Base-by-base conservation (phyloP, 2,797 vertebrate genomes). In the Borostomias antarcticus region DNA sequence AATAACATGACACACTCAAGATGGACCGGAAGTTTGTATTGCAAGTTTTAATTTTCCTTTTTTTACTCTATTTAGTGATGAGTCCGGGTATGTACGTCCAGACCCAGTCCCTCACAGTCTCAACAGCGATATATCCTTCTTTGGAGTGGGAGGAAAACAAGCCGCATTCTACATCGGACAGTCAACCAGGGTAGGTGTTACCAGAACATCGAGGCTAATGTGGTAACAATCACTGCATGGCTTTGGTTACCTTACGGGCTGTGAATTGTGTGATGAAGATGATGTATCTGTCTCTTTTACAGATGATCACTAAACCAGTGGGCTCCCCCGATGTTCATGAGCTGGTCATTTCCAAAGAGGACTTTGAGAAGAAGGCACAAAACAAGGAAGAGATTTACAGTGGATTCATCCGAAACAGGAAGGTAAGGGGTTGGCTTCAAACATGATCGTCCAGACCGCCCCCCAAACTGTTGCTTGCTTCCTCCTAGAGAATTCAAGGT, bases 61-160 rank as follows among this genome's bases (percentile, higher is more conserved):
- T n/a, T n/a, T 48, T 33, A 77, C 73, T 87, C 21, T 19, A 75
- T 62, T 21, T 75, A 97, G 95, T 76, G 86, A 94, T 77, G 84
- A 93, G 70, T 86, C 90, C 1, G 87, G 74, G 13, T 98, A 98
- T 21, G 88, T 93, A 3, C 93, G 90, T 0, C 95, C 96, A 60
- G 77, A 86, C 54, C 86, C 85, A 30, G 93, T 95, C 47, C 92
- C 89, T 70, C 94, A 94, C 33, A 97, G 95, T 85, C 91, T 98
- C 75, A 98, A 98, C 79, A 98, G 97, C 68, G 96, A 98, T 68
- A 96, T 98, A 79, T 98, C 97, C 0, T 98, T 93, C 85, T 98
- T 98, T 85, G 97, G 97, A 78, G 96, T 98, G 64, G 97, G 97
- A 75, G 97, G 97, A 74, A 98, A 98, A 80, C 95, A 98, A 77